phyloP scores from a whole-genome alignment of 2,113 vertebrate species.

The Cyanoramphus novaezelandiae region DNA sequence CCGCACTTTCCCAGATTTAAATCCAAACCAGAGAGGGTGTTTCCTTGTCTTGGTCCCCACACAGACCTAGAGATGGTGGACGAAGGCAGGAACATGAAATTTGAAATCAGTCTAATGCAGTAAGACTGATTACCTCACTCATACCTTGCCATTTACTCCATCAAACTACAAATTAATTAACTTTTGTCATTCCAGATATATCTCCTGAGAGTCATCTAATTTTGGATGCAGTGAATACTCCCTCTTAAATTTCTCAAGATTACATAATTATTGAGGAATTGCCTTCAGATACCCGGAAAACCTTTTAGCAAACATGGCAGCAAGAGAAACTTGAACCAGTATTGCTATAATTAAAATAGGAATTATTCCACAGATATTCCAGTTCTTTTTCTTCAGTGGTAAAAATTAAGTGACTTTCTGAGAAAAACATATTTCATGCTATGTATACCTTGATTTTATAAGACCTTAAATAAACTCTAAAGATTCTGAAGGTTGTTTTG shows the following conservation, averaged over 20 bases:
- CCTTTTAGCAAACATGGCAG: neutral
- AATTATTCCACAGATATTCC: neutral
- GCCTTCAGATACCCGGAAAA: neutral
- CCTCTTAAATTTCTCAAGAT: neutral
- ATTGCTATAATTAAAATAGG: neutral
- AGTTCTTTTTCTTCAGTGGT: neutral
- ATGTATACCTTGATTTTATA: neutral
- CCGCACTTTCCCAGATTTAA: neutral
- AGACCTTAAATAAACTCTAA: neutral
- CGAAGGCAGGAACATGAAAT: neutral
- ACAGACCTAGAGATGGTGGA: neutral
- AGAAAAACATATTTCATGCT: neutral
- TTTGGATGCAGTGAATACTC: neutral
- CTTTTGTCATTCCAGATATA: neutral
- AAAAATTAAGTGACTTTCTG: neutral
- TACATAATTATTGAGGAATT: neutral
- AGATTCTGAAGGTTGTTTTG: neutral
- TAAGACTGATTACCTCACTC: neutral
- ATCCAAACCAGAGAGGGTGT: neutral
- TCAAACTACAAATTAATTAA: neutral
- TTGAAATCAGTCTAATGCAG: neutral
- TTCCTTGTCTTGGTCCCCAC: neutral
- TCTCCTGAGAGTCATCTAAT: neutral
- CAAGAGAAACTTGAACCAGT: neutral
- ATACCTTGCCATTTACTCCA: neutral